Evolutionary conservation across 1,140 invertebrate genomes (phyloP).

Genomic region (Pristionchus pacificus): DNA sequence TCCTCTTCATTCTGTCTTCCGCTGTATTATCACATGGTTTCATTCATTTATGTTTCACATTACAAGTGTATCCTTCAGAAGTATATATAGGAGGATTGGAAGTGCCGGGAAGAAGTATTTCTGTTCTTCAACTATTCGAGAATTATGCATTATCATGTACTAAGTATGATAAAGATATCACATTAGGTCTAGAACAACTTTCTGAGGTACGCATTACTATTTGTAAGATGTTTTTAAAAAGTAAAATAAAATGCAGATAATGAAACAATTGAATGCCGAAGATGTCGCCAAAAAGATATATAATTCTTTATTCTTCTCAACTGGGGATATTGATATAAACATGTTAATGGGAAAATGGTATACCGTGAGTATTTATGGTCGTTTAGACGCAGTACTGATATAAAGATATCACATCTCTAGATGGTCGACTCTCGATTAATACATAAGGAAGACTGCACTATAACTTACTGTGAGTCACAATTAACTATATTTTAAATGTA

Average conservation of each 20-base stretch:
- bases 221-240: conserved; percentile 4
- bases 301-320: conserved; percentile 42
- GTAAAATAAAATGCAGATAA: conserved; percentile 31
- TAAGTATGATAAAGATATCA: conserved; percentile 12
- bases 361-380: conserved; percentile 5
- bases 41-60: too few relatives aligned
- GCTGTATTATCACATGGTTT: too few relatives aligned
- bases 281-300: conserved; percentile 17
- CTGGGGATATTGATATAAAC: conserved; percentile 47
- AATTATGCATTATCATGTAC: conserved; percentile 40
- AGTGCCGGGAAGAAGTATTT: conserved; percentile 43
- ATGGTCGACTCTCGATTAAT: conserved; percentile 46
- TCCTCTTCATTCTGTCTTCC: too few relatives aligned
- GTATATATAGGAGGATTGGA: conserved; percentile 37
- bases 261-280: conserved; percentile 40
- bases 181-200: neutral
- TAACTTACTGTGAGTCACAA: conserved; percentile 38
- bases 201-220: too few relatives aligned
- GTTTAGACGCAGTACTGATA: neutral
- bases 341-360: conserved; percentile 46
- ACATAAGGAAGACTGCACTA: conserved; percentile 40
- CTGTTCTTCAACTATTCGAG: conserved; percentile 46
- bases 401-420: neutral
- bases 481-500: conserved; percentile 1
- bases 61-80: neutral